Conservation (phyloP, 2,888 invertebrate genomes). For the Dermolepida albohirtum region DNA sequence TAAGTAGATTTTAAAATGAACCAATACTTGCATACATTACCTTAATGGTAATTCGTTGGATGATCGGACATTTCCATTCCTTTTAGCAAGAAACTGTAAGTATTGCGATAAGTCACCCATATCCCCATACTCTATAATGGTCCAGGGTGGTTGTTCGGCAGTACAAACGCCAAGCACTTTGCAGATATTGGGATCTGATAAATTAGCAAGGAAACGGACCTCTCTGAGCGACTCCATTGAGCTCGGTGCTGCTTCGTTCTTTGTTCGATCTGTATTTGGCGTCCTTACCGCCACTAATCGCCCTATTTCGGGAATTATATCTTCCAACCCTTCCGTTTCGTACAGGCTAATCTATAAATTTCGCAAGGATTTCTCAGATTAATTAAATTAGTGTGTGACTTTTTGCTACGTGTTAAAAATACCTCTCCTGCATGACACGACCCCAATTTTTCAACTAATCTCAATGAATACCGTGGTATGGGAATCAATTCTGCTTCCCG, state of each 20-base stretch:
- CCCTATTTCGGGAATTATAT: constrained; percentile 65
- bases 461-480: constrained; percentile 69
- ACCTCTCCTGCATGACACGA: constrained; percentile 72
- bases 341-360: constrained; percentile 68
- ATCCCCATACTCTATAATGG: constrained; percentile 80
- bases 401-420: constrained; percentile 45
- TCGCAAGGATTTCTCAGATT: constrained; percentile 48
- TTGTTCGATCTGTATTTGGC: constrained; percentile 64
- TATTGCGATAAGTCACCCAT: constrained; percentile 81
- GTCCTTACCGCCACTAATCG: constrained; percentile 70
- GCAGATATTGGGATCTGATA: constrained; percentile 76
- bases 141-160: constrained; percentile 73
- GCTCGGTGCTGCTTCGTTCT: constrained; percentile 60
- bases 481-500: constrained; percentile 70
- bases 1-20: not conserved
- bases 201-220: constrained; percentile 75
- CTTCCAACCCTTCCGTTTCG: constrained; percentile 68
- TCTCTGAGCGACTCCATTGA: constrained; percentile 70
- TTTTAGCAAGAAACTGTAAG: constrained; percentile 66
- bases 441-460: constrained; percentile 70
- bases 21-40: constrained; percentile 48
- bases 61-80: constrained; percentile 59
- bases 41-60: constrained; percentile 60
- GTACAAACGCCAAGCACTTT: constrained; percentile 73
- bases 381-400: constrained; percentile 48